Conservation (phyloP, 2,797 vertebrate species). For the Anguilla marmorata region DNA sequence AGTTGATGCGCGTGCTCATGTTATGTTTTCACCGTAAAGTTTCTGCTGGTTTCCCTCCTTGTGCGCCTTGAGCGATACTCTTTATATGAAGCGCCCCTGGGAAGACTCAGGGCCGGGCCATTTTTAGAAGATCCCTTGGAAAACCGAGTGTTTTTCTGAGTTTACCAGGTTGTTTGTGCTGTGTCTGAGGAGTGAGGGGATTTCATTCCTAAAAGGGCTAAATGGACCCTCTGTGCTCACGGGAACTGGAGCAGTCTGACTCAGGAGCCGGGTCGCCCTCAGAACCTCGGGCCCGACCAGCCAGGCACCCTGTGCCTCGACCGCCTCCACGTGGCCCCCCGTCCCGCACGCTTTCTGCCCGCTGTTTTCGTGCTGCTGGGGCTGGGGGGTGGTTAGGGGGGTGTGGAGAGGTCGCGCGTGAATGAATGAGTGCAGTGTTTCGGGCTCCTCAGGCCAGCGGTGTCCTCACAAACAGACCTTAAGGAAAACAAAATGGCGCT, state of each 20-base stretch:
- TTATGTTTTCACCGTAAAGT: neutral
- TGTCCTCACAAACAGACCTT: slow-evolving; percentile 21
- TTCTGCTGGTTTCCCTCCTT: neutral
- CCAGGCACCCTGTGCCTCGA: neutral
- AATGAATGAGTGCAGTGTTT: slow-evolving; percentile 73
- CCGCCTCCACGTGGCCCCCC: neutral
- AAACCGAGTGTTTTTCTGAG: neutral
- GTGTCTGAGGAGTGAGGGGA: neutral
- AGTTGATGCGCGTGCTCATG: neutral
- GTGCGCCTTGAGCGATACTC: neutral
- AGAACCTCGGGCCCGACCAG: neutral
- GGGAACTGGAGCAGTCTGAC: neutral
- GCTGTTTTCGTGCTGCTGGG: slow-evolving; percentile 32
- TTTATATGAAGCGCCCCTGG: neutral
- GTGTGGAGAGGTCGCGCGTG: slow-evolving; percentile 40
- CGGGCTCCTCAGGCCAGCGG: slow-evolving; percentile 48
- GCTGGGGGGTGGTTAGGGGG: slow-evolving; percentile 43
- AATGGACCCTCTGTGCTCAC: slow-evolving; percentile 8
- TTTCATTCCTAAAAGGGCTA: neutral
- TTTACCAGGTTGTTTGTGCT: slow-evolving; percentile 3
- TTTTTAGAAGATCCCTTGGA: slow-evolving; percentile 13
- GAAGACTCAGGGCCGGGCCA: neutral
- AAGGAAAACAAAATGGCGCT: slow-evolving; percentile 23
- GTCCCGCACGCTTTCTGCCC: slow-evolving; percentile 37
- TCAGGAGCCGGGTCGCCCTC: neutral